phyloP scores from a whole-genome alignment of 2,797 vertebrate genomes.

The Urosaurus nigricauda region DNA sequence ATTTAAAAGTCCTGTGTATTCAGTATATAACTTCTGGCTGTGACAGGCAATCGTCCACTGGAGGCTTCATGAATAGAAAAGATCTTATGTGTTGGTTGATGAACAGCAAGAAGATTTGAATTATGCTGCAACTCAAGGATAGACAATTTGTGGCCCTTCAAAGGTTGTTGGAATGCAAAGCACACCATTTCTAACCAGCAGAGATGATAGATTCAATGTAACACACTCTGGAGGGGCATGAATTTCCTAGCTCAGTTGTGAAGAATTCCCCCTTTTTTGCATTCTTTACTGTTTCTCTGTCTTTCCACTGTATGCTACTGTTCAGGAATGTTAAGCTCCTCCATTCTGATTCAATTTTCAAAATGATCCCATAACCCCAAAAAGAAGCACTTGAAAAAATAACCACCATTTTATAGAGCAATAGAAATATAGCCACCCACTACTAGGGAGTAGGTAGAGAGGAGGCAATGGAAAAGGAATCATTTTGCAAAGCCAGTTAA shows the following conservation, averaged over 20 bases:
- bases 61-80: no score
- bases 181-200: background rate
- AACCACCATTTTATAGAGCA: slow-evolving; percentile 35
- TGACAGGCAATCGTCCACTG: no score
- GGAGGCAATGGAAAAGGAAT: background rate
- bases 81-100: no score
- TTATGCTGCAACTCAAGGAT: background rate
- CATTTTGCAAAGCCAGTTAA: background rate
- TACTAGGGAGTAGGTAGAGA: background rate
- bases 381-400: slow-evolving; percentile 34
- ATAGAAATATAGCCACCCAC: slow-evolving; percentile 39
- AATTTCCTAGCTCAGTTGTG: background rate
- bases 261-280: background rate
- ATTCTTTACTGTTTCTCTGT: slow-evolving; percentile 6
- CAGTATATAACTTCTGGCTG: no score
- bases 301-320: slow-evolving; percentile 49
- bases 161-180: background rate
- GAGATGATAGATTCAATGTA: background rate
- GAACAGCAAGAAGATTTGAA: background rate
- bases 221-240: background rate
- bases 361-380: slow-evolving; percentile 54
- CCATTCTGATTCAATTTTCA: slow-evolving; percentile 59
- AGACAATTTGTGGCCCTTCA: background rate
- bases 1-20: no score
- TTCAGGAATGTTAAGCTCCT: slow-evolving; percentile 47